These are phyloP conservation scores for Drosophila persimilis DNA, from an alignment of 1,140 invertebrate species.

Conservation along the genomic window DNA sequence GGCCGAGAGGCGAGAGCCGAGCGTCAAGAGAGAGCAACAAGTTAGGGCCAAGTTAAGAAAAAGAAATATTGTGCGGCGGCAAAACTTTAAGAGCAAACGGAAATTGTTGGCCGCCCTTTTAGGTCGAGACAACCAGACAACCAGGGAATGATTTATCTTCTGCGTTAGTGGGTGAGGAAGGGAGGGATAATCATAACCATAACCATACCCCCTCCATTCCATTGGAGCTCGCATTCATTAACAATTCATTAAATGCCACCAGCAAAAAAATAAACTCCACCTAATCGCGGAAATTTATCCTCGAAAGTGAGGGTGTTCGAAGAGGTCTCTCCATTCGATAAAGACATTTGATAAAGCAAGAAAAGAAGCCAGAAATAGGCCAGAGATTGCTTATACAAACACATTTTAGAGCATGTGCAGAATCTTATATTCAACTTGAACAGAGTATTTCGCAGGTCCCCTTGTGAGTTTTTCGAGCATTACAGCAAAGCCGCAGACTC, in stretches of 20 bases:
- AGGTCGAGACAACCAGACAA: constrained; percentile 37
- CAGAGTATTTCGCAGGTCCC: background rate
- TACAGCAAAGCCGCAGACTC: constrained; percentile 13
- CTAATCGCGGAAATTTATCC: constrained; percentile 10
- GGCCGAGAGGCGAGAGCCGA: no score
- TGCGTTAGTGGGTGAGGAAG: background rate
- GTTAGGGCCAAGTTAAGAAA: constrained; percentile 19
- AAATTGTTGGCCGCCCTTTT: constrained; percentile 66
- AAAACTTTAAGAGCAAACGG: constrained; percentile 43
- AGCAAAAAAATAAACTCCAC: constrained; percentile 39
- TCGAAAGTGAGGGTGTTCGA: background rate
- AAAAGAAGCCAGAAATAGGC: no score
- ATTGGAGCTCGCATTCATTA: constrained; percentile 22
- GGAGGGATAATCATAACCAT: constrained; percentile 1
- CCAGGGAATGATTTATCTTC: constrained; percentile 45
- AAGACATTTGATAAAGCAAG: background rate
- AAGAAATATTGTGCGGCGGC: constrained; percentile 21
- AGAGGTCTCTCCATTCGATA: background rate
- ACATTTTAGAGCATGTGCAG: no score
- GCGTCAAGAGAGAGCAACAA: constrained; percentile 46
- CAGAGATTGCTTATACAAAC: no score
- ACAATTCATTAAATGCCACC: constrained; percentile 50
- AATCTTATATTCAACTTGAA: background rate
- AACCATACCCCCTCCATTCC: background rate
- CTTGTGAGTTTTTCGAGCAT: background rate